Evolutionary conservation across 2,113 vertebrate genomes (phyloP).

Genomic region (Ancistrus triradiatus): DNA sequence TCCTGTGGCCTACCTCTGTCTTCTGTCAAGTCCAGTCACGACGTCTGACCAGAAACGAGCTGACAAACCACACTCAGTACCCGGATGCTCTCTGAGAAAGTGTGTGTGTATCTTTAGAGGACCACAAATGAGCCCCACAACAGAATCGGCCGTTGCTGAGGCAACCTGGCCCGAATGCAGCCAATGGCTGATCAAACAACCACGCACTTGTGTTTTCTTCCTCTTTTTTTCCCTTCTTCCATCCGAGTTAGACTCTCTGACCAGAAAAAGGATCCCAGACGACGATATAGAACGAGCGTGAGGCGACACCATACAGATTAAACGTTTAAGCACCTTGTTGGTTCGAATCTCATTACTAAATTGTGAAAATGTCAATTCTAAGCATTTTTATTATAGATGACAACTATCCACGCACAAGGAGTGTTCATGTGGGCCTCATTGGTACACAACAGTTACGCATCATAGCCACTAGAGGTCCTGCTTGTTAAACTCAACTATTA

Average conservation of each 20-base stretch:
- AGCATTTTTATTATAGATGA: no score
- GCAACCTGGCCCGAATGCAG: slow-evolving; percentile 72
- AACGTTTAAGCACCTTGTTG: no score
- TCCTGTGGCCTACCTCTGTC: no score
- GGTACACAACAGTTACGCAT: background rate
- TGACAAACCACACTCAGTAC: no score
- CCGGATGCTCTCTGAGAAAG: background rate
- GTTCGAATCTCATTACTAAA: no score
- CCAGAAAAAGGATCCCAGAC: background rate
- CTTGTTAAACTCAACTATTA: background rate
- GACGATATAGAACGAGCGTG: background rate
- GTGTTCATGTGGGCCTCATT: no score
- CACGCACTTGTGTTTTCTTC: slow-evolving; percentile 44
- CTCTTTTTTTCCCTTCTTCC: background rate
- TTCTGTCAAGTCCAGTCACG: no score
- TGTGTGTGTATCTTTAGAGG: slow-evolving; percentile 59
- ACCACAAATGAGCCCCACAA: slow-evolving; percentile 76
- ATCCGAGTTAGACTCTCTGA: slow-evolving; percentile 7
- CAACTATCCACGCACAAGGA: no score
- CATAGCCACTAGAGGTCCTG: slow-evolving; percentile 25
- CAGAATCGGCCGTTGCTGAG: slow-evolving; percentile 72
- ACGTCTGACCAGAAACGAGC: no score
- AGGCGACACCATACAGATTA: background rate
- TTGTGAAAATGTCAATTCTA: no score
- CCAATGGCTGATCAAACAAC: slow-evolving; percentile 64